These are phyloP conservation scores for Notechis scutatus DNA, from an alignment of 2,113 vertebrate genomes.

Conservation along the genomic window DNA sequence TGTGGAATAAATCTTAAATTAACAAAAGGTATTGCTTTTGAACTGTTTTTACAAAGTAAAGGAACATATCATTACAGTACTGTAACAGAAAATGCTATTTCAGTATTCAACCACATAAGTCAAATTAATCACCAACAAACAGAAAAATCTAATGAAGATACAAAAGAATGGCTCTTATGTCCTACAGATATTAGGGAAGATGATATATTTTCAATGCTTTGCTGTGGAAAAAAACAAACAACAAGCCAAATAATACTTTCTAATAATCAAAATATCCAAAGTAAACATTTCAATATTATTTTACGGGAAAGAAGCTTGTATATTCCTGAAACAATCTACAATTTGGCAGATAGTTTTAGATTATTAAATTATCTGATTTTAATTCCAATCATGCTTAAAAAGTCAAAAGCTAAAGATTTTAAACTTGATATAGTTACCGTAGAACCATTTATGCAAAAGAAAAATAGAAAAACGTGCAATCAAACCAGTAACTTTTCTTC, in stretches of 20 bases:
- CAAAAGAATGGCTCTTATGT: conserved; percentile 9
- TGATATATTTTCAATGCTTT: background rate
- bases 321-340: conserved; percentile 23
- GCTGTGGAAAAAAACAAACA: background rate
- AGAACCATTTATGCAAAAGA: background rate
- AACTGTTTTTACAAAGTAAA: background rate
- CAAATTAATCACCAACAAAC: background rate
- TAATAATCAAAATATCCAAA: conserved; percentile 20
- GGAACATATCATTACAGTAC: conserved; percentile 1
- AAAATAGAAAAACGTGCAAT: background rate
- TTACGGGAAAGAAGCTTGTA: background rate
- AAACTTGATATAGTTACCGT: background rate
- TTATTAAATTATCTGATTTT: conserved; percentile 11
- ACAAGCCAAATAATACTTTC: conserved; percentile 20
- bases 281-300: background rate
- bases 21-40: conserved; percentile 15
- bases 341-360: conserved; percentile 5
- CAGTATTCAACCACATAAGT: background rate
- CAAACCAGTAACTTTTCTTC: background rate
- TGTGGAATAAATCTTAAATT: conserved; percentile 27
- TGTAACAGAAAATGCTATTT: background rate
- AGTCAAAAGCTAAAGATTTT: background rate
- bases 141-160: background rate
- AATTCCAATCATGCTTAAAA: conserved; percentile 21
- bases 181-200: background rate